Base-by-base conservation (phyloP, 2,113 vertebrate species). In the Crotalus tigris region DNA sequence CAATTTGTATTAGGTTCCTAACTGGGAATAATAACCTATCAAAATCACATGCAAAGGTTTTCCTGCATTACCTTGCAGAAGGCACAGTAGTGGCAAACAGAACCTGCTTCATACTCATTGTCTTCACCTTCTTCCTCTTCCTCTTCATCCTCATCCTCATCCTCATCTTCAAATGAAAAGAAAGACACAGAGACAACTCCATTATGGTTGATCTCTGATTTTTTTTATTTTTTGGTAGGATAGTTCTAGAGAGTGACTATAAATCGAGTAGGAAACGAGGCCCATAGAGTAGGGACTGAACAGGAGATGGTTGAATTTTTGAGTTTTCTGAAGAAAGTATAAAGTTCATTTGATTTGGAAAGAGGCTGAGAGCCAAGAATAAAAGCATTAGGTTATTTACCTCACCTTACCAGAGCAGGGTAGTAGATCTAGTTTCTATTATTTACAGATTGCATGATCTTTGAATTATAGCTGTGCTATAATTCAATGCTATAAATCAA, bases 1-100 rank as follows among this genome's bases (percentile, higher is more conserved):
- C 75, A 81, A 81, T 17, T 33, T 21, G 17, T 44, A 81, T 33
- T 44, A 9, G 3, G 17, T 44, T 21, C 75, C 75, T 44, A 81
- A 81, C 75, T 44, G 33, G 33, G 75, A 81, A 81, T 44, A 81
- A 81, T 81, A 81, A 81, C 17, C 33, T 54, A 24, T 33, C 86
- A 55, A 88, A 92, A 15, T 33, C 49, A 59, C 19, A 23, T 61
- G 57, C 44, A 59, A 26, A 69, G 49, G 5, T 55, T 61, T 85
- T 33, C 88, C 39, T 85, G 90, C 7, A 6, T 92, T 97, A 99
- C 99, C 97, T 99, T 97, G 96, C 99, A 99, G 97, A 99, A 98
- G 95, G 97, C 96, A 94, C 99, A 99, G 91, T 98, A 98, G 64
- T 97, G 94, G 94, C 99, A 99, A 81, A 99, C 53, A 46, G 98